These are phyloP conservation scores for Lycaena phlaeas DNA, from an alignment of 2,888 invertebrate species.

Conservation along the genomic window DNA sequence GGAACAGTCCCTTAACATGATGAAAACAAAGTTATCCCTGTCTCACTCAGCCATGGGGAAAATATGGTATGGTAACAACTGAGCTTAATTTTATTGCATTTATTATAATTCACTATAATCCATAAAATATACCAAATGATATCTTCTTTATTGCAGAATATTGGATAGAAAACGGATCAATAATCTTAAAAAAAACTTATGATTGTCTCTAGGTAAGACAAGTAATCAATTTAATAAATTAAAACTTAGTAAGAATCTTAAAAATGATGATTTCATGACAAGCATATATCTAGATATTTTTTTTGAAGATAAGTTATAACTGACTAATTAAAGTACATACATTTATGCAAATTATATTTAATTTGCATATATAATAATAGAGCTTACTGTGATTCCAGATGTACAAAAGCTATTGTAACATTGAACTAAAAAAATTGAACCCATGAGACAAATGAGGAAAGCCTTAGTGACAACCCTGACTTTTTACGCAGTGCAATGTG, in stretches of 20 bases:
- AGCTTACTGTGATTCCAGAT: too few relatives aligned
- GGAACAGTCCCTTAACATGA: too few relatives aligned
- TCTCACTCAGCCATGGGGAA: slow-evolving; percentile 24
- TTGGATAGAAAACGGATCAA: too few relatives aligned
- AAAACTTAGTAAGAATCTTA: background rate
- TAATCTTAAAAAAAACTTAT: too few relatives aligned
- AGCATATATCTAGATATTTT: slow-evolving; percentile 20
- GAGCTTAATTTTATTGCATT: slow-evolving; percentile 18
- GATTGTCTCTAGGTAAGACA: background rate
- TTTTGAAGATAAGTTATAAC: slow-evolving; percentile 33
- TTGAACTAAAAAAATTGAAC: too few relatives aligned
- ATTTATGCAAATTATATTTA: background rate
- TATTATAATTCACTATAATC: background rate
- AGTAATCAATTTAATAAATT: background rate
- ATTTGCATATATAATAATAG: too few relatives aligned
- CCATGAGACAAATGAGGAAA: too few relatives aligned
- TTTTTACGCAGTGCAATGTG: too few relatives aligned
- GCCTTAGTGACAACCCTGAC: too few relatives aligned
- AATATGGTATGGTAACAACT: slow-evolving; percentile 44
- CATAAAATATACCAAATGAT: background rate
- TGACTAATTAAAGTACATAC: slow-evolving; percentile 19
- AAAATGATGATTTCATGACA: slow-evolving; percentile 28
- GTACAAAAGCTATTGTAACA: too few relatives aligned
- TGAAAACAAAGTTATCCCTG: slow-evolving; percentile 7
- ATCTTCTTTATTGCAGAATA: background rate